Evolutionary conservation across 2,888 invertebrate genomes (phyloP).

Genomic region (Neuroscelio doddi): DNA sequence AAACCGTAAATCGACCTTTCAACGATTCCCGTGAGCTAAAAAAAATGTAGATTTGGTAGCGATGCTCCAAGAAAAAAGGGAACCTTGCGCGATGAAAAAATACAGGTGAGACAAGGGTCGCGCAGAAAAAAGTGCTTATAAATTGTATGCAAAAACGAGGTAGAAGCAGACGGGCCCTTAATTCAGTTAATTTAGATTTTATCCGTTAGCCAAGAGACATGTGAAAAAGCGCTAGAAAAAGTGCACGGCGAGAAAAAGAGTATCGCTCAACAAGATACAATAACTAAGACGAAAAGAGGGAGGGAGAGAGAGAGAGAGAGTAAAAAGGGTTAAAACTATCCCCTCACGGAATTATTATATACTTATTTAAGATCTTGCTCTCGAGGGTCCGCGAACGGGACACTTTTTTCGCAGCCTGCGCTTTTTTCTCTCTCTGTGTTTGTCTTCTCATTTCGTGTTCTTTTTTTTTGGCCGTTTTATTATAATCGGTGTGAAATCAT

Average conservation of each 20-base stretch:
- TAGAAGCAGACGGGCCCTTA: slow-evolving; percentile 65
- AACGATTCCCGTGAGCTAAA: slow-evolving; percentile 59
- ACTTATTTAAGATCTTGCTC: slow-evolving; percentile 68
- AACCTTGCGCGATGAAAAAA: slow-evolving; percentile 27
- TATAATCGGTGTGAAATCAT: slow-evolving; percentile 73
- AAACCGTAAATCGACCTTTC: slow-evolving; percentile 70
- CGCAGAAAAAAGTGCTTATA: slow-evolving; percentile 59
- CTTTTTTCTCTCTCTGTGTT: slow-evolving; percentile 37
- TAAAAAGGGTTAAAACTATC: slow-evolving; percentile 43
- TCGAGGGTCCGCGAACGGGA: slow-evolving; percentile 58
- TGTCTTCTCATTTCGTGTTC: slow-evolving; percentile 38
- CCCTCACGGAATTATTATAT: slow-evolving; percentile 69
- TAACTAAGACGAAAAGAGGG: slow-evolving; percentile 4
- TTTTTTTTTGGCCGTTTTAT: slow-evolving; percentile 55
- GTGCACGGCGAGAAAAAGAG: slow-evolving; percentile 22
- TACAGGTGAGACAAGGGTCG: slow-evolving; percentile 21
- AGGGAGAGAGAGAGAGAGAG: slow-evolving; percentile 15
- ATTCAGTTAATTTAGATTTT: slow-evolving; percentile 73
- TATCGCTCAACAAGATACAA: slow-evolving; percentile 6
- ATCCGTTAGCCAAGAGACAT: slow-evolving; percentile 66
- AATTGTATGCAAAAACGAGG: slow-evolving; percentile 66
- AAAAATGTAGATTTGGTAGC: slow-evolving; percentile 26
- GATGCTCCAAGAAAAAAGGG: slow-evolving; percentile 42
- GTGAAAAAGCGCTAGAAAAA: slow-evolving; percentile 43
- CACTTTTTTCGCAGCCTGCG: slow-evolving; percentile 52